Percentiles rank a stretch among this genome's conserved stretches.
These are phyloP conservation scores for Onthophagus taurus DNA, from an alignment of 1,140 invertebrate genomes.

Conservation along the genomic window DNA sequence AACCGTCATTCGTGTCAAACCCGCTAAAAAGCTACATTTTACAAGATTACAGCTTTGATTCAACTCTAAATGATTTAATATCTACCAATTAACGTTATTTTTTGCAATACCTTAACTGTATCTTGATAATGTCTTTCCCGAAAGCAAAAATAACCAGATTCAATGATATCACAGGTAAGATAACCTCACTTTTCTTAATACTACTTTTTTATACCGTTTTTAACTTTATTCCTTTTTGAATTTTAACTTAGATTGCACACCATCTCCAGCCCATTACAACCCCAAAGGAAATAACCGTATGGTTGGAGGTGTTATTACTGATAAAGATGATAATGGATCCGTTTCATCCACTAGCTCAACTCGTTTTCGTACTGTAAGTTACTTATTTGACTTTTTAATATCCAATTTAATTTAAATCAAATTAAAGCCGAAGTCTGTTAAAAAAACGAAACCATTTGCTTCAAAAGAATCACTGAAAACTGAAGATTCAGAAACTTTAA, in stretches of 20 bases:
- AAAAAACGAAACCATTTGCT: too few relatives aligned
- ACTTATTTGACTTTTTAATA: neutral
- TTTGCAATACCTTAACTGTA: too few relatives aligned
- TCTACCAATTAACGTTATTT: too few relatives aligned
- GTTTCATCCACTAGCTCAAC: slow-evolving; percentile 12
- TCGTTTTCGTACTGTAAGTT: slow-evolving; percentile 31
- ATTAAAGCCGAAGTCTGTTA: too few relatives aligned
- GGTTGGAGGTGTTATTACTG: slow-evolving; percentile 11
- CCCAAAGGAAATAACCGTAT: slow-evolving; percentile 12
- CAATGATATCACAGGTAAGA: slow-evolving; percentile 33
- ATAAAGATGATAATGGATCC: too few relatives aligned
- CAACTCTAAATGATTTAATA: too few relatives aligned
- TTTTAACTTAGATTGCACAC: slow-evolving; percentile 22
- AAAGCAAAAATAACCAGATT: slow-evolving; percentile 36
- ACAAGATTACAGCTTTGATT: too few relatives aligned
- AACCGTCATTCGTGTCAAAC: too few relatives aligned
- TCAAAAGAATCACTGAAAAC: too few relatives aligned
- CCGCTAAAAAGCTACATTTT: too few relatives aligned
- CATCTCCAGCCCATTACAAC: slow-evolving; percentile 29
- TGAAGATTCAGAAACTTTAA: slow-evolving; percentile 27
- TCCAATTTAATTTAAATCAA: too few relatives aligned
- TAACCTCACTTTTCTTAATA: too few relatives aligned
- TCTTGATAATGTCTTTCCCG: slow-evolving; percentile 36
- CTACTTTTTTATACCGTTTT: neutral
- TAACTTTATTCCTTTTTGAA: slow-evolving; percentile 7